Evolutionary conservation across 2,888 invertebrate genomes (phyloP), one percentile per base, ranked within the genome.

Genomic region (Patella depressa): DNA sequence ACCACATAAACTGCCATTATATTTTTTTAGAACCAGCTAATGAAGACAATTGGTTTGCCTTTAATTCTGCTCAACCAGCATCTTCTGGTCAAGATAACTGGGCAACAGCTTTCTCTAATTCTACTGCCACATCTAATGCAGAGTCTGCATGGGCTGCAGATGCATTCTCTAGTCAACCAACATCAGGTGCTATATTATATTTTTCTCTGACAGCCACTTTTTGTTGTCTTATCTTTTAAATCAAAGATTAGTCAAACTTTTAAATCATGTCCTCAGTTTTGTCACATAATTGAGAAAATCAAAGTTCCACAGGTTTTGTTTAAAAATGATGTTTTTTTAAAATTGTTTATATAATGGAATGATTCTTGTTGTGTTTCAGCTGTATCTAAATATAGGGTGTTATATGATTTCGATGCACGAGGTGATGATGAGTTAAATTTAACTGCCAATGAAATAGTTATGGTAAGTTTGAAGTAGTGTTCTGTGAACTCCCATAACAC

Each of bases 331-430:
- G 34, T 34, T 29, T 4, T 29, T 29, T 7, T 15, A 12, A 3
- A 4, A 14, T 17, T 53, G 53, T 72, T 19, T 29, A 70, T 19
- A 70, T 24, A 15, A 5, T 17, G 15, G 29, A 70, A 19, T 70
- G 29, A 9, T 70, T 70, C 15, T 7, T 19, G 14, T 70, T 29
- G 3, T 53, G 15, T 72, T 72, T n/a, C 19, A 82, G 82, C 29
- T 53, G 75, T 12, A 82, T 77, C 75, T 78, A 83, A 81, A 72
- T 86, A 81, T 75, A 85, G 84, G 77, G 98, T 98, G 24, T 93
- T 99, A 72, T 99, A 97, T 90, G 97, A 97, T 91, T 99, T 99
- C 92, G 95, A 95, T 14, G 97, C 98, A 0, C 93, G 98, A 75
- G 97, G 97, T 85, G 93, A 94, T 0, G 99, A 99, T 92, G 99